These are phyloP conservation scores for Myodes glareolus DNA, from an alignment of 2,113 vertebrate species.

Conservation along the genomic window DNA sequence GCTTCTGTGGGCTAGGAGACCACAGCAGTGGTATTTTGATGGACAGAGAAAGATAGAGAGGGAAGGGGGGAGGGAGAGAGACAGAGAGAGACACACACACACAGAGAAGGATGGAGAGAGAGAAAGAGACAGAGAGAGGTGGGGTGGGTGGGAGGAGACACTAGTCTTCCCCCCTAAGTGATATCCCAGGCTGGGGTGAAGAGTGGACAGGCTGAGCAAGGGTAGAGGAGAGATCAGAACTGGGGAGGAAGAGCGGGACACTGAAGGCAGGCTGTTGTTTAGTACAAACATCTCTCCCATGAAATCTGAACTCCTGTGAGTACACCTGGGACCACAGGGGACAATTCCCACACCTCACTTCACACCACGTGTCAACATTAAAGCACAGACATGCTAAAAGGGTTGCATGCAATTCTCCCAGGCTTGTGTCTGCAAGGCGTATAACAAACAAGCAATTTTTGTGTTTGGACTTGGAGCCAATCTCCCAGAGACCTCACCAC, in stretches of 20 bases:
- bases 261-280: not conserved
- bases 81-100: no score
- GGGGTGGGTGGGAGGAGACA: rapidly evolving
- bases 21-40: not conserved
- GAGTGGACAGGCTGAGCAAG: not conserved
- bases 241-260: not conserved
- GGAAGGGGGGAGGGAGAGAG: not conserved
- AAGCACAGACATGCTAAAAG: not conserved
- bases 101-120: no score
- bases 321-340: no score
- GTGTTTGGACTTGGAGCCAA: not conserved
- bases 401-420: not conserved
- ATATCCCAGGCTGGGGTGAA: not conserved
- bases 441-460: not conserved
- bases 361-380: not conserved
- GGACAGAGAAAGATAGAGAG: not conserved
- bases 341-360: not conserved
- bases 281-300: not conserved
- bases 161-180: not conserved
- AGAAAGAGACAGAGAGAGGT: not conserved
- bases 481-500: not conserved
- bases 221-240: not conserved
- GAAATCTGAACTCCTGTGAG: not conserved
- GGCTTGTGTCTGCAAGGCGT: not conserved
- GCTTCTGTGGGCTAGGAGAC: not conserved